Evolutionary conservation across 2,797 vertebrate species (phyloP).

Genomic region (Carduelis carduelis): DNA sequence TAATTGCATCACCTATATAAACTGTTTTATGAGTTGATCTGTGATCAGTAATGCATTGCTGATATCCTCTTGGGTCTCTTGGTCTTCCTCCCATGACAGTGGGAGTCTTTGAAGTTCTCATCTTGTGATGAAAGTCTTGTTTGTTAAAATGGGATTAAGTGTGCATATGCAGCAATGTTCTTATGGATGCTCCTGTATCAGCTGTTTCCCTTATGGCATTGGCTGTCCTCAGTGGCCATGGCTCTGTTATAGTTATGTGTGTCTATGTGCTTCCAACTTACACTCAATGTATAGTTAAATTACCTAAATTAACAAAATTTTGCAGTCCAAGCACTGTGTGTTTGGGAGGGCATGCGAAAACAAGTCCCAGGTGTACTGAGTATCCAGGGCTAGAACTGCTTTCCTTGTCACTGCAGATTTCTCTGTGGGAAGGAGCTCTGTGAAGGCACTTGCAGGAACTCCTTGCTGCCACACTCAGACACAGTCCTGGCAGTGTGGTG

Average conservation of each 20-base stretch:
- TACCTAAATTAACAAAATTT: not conserved
- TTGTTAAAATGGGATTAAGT: not conserved
- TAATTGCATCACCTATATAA: not conserved
- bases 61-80: not conserved
- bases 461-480: fast-evolving
- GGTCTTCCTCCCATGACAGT: not conserved
- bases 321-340: not conserved
- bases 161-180: not conserved
- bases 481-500: not conserved
- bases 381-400: not conserved
- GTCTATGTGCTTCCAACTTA: not conserved
- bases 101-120: not conserved
- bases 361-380: not conserved
- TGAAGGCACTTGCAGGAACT: not conserved
- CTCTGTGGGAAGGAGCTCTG: not conserved
- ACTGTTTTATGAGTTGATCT: not conserved
- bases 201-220: not conserved
- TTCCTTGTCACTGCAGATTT: not conserved
- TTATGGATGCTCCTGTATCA: not conserved
- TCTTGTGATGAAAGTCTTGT: not conserved
- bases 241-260: not conserved
- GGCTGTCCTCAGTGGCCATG: fast-evolving
- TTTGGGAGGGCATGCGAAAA: not conserved
- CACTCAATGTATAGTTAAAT: not conserved
- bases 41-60: not conserved